Conservation (phyloP, 2,888 invertebrate species). For the Troides helena region DNA sequence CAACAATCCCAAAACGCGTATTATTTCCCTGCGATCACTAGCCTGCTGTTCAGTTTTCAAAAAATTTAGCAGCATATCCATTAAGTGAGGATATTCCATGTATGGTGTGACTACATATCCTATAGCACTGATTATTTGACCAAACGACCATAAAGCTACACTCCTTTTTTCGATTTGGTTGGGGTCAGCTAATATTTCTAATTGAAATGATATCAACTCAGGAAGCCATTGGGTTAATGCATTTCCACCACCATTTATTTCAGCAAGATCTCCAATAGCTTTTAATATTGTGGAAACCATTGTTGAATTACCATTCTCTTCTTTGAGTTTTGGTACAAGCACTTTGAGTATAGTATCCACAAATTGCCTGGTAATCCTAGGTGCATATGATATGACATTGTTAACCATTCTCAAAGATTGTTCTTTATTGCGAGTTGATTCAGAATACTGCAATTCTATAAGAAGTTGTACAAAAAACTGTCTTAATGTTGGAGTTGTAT, state of each 20-base stretch:
- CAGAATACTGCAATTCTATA: slow-evolving; percentile 96
- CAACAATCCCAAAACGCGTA: slow-evolving; percentile 94
- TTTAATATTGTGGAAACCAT: slow-evolving; percentile 94
- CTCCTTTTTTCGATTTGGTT: slow-evolving; percentile 96
- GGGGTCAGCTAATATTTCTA: slow-evolving; percentile 96
- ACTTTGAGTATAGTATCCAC: slow-evolving; percentile 96
- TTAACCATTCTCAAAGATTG: slow-evolving; percentile 97
- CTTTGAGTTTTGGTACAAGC: slow-evolving; percentile 93
- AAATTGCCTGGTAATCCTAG: slow-evolving; percentile 95
- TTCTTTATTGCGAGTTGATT: slow-evolving; percentile 97
- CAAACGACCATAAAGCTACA: slow-evolving; percentile 96
- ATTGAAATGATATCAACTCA: slow-evolving; percentile 91
- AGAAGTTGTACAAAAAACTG: slow-evolving; percentile 95
- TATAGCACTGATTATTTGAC: slow-evolving; percentile 96
- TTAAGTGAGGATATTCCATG: slow-evolving; percentile 92
- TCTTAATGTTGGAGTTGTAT: slow-evolving; percentile 96
- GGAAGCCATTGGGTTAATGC: slow-evolving; percentile 95
- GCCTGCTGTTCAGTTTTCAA: slow-evolving; percentile 96
- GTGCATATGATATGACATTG: slow-evolving; percentile 95
- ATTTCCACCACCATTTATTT: slow-evolving; percentile 90
- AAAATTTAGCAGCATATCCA: slow-evolving; percentile 95
- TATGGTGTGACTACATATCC: slow-evolving; percentile 98
- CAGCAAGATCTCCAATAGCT: slow-evolving; percentile 97
- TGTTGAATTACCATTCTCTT: slow-evolving; percentile 92
- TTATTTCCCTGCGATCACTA: slow-evolving; percentile 92